Base-by-base conservation (phyloP, 2,888 invertebrate genomes). In the Acanthosepion esculentum region DNA sequence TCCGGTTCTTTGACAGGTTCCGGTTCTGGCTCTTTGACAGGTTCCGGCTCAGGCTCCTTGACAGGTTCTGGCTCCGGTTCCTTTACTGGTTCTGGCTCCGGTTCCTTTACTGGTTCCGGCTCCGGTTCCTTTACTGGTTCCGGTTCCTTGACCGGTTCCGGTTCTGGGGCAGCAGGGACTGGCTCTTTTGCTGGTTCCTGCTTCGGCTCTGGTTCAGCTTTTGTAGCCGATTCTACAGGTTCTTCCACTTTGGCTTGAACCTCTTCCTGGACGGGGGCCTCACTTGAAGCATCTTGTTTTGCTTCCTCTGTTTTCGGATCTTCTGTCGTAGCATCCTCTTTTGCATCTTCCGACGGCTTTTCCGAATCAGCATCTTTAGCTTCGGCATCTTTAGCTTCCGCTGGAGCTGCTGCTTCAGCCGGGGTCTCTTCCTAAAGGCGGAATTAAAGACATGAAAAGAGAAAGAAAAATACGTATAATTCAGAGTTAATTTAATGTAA, bases 241-340 rank as follows among this genome's bases (percentile, higher is more conserved):
- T 3, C 26, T 53, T 91, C 78, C 48, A 41, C 91, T 33, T 94
- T 95, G 33, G 95, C 92, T 92, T 95, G 95, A 50, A 94, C 94
- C 8, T 94, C 94, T 48, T 93, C 95, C 33, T 94, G 94, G 48
- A 92, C 92, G 33, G 91, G 93, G 23, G 95, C 94, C 50, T 95
- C 94, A 64, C 95, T 95, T 48, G 95, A 95, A 48, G 95, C 95
- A 55, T 23, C 92, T 55, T 91, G 91, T 95, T 94, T 64, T 92
- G 94, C 50, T 91, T 94, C 94, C 29, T 53, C 91, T 92, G 94
- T 94, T 78, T 94, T 94, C 20, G 94, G 93, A 15, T 64, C 94
- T 33, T 64, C 94, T 78, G 94, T 94, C 23, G 95, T 78, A 64
- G 93, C 93, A 29, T 91, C 64, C 41, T 94, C 95, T 48, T 64